phyloP scores from a whole-genome alignment of 1,140 invertebrate genomes.

The Paralvinella palmiformis region DNA sequence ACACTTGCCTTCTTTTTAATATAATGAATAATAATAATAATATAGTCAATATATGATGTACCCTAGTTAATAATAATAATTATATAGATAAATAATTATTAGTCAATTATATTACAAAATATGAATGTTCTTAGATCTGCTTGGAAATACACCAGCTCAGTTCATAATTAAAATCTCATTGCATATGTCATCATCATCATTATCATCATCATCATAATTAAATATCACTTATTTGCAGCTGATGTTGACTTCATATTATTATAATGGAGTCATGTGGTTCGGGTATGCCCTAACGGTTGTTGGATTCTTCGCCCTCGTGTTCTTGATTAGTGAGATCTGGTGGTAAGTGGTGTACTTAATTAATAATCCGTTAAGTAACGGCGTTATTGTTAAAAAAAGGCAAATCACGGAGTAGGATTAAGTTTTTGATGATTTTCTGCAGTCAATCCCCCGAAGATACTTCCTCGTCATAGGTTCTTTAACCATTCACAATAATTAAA shows the following conservation, averaged over 20 bases:
- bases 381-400: no score
- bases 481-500: background rate
- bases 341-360: slow-evolving; percentile 54
- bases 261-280: slow-evolving; percentile 57
- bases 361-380: slow-evolving; percentile 22
- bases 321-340: slow-evolving; percentile 56
- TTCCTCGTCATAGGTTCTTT: background rate
- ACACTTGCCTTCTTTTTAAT: no score
- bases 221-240: slow-evolving; percentile 46
- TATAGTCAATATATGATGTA: no score
- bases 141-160: background rate
- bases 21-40: no score
- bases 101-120: background rate
- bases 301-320: slow-evolving; percentile 56
- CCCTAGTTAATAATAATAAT: slow-evolving; percentile 8
- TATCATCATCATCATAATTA: background rate
- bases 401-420: no score
- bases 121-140: background rate
- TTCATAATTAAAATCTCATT: background rate
- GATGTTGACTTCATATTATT: slow-evolving; percentile 61
- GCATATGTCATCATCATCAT: background rate
- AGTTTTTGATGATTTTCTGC: slow-evolving; percentile 26
- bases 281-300: slow-evolving; percentile 58
- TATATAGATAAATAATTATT: background rate
- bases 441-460: background rate